Percentiles rank a stretch among this genome's conserved stretches.
Evolutionary conservation across 2,888 invertebrate species (phyloP).

Genomic region (Phrixothrix hirtus): DNA sequence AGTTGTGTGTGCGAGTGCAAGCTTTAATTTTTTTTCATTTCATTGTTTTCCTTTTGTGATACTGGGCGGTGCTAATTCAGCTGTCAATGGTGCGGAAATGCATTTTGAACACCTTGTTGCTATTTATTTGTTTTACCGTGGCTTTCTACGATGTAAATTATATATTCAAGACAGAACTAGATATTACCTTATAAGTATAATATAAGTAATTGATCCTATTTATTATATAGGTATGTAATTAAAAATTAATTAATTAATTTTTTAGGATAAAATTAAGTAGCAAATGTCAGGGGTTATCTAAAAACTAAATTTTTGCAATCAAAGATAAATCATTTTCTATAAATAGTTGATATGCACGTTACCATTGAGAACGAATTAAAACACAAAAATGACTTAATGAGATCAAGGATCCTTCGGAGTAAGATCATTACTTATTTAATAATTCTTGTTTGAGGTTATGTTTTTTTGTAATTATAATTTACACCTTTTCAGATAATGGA

Average conservation of each 20-base stretch:
- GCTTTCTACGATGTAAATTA: slow-evolving; percentile 8
- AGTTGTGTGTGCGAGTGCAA: no score
- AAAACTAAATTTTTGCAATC: neutral
- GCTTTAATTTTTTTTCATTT: no score
- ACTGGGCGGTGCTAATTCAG: slow-evolving; percentile 13
- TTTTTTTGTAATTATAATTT: no score
- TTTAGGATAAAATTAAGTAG: neutral
- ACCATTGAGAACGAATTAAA: neutral
- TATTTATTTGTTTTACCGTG: slow-evolving; percentile 5
- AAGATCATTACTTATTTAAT: no score
- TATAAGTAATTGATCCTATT: no score
- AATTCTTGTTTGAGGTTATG: no score
- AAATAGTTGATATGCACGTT: neutral
- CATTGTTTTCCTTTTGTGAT: slow-evolving; percentile 13
- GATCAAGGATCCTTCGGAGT: neutral
- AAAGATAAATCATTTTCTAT: neutral
- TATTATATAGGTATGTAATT: no score
- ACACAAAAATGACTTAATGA: neutral
- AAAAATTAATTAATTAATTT: no score
- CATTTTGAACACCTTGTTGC: slow-evolving; percentile 6
- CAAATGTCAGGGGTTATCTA: neutral
- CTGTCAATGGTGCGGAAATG: slow-evolving; percentile 18
- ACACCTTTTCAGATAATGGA: slow-evolving; percentile 14
- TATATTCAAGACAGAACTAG: neutral
- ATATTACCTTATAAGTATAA: neutral